phyloP scores from a whole-genome alignment of 92 coral and sea anemone species.

The Phymanthus crucifer region DNA sequence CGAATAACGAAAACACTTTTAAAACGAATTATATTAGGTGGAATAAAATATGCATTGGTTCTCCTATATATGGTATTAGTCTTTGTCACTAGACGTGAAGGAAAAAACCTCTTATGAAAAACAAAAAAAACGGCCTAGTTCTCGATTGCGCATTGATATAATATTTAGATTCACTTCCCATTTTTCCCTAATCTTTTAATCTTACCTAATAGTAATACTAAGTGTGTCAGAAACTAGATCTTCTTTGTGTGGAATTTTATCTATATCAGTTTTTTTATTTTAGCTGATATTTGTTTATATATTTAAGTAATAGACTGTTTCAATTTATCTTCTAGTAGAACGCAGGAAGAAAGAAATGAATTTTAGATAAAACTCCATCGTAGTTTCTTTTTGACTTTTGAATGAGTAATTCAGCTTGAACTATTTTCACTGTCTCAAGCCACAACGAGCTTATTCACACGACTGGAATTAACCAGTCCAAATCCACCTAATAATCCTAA shows the following conservation, averaged over 20 bases:
- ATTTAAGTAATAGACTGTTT: too few relatives aligned
- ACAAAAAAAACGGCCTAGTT: conserved; percentile 2
- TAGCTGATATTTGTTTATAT: too few relatives aligned
- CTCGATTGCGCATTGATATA: not conserved
- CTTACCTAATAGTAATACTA: too few relatives aligned
- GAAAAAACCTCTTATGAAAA: not conserved
- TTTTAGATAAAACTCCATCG: too few relatives aligned
- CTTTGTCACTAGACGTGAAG: not conserved
- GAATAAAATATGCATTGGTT: not conserved
- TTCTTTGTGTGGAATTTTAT: too few relatives aligned
- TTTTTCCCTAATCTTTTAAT: too few relatives aligned
- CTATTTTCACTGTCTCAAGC: not conserved
- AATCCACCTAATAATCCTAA: not conserved
- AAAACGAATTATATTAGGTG: not conserved
- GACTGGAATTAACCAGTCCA: not conserved
- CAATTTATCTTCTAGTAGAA: too few relatives aligned
- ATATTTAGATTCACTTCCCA: not conserved
- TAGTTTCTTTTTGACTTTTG: not conserved
- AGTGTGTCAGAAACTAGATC: too few relatives aligned
- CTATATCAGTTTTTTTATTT: too few relatives aligned
- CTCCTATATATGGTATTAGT: not conserved
- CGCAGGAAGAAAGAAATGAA: not conserved
- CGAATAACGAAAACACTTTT: not conserved
- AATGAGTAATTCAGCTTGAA: not conserved
- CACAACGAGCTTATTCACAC: not conserved